Base-by-base conservation (phyloP, 1,140 invertebrate species). In the Listronotus bonariensis region DNA sequence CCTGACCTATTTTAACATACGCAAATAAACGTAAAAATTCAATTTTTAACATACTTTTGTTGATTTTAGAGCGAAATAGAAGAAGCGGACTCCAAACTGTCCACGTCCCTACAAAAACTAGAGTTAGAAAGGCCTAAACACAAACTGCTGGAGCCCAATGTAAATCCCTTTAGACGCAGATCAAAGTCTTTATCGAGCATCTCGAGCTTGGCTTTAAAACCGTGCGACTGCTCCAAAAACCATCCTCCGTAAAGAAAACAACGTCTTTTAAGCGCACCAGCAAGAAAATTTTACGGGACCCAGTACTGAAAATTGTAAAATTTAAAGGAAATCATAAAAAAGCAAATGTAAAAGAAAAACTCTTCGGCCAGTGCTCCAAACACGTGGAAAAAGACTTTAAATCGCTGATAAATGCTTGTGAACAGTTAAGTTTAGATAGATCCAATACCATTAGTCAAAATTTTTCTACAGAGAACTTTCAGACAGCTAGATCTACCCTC, bases 161-260 rank as follows among this genome's bases (percentile, higher is more conserved):
- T 41, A 14, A 78, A 78, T 60, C 75, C 76, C 49, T 77, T 77
- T 55, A 67, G 75, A 20, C 66, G 72, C 54, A 49, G 76, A 14
- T 77, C 75, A 15, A 77, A 77, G 63, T 77, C 77, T 0, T 61
- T 78, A 12, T 76, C 77, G 12, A 77, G 71, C 61, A 76, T 77
- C 31, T 71, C 70, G 38, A 73, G 68, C 61, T 70, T 72, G 42
- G 59, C 66, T 32, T 49, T 71, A 45, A 60, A 58, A 7, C 8
- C 7, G 41, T 78, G 77, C 63, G 66, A 68, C 36, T 78, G 77
- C 61, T 59, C 51, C 10, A 71, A 72, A 72, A 68, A 46, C 20
- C 49, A 12, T 41, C 68, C 40, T 67, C 45, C 12, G 46, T 77
- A 8, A 78, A 75, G 57, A 73, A 76, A 54, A 76, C 74, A 9